Evolutionary conservation across 1,140 invertebrate genomes (phyloP).

Genomic region (Gryllus bimaculatus): DNA sequence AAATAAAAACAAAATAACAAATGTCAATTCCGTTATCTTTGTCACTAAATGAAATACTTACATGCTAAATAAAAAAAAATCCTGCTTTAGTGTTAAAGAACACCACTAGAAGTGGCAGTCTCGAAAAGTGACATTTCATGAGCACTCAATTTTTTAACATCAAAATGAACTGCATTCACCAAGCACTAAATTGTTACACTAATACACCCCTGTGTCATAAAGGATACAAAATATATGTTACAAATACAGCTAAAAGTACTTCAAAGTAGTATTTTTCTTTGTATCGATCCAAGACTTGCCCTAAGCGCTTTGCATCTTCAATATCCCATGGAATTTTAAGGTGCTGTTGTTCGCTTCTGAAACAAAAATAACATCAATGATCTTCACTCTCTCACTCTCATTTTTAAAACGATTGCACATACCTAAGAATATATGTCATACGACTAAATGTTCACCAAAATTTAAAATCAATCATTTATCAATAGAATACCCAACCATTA

Average conservation of each 20-base stretch:
- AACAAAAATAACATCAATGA: slow-evolving; percentile 35
- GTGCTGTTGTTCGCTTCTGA: slow-evolving; percentile 76
- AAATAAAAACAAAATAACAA: no score
- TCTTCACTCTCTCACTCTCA: background rate
- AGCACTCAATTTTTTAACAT: no score
- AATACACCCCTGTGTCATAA: slow-evolving; percentile 35
- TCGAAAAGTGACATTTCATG: no score
- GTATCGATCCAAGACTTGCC: slow-evolving; percentile 81
- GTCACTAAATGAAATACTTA: no score
- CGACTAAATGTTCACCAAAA: background rate
- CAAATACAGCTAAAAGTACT: slow-evolving; percentile 80
- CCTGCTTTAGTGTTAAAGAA: no score
- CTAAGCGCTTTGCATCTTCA: slow-evolving; percentile 93
- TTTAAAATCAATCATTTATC: background rate
- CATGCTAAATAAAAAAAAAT: no score
- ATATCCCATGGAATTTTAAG: slow-evolving; percentile 89
- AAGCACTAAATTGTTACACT: no score
- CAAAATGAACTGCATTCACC: no score
- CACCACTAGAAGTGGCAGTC: no score
- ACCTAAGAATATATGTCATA: background rate
- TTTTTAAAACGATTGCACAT: background rate
- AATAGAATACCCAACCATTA: background rate
- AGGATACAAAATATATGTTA: slow-evolving; percentile 99
- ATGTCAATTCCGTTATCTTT: no score
- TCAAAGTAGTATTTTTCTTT: slow-evolving; percentile 90